phyloP scores from a whole-genome alignment of 2,113 vertebrate genomes.

The Oncorhynchus clarkii region DNA sequence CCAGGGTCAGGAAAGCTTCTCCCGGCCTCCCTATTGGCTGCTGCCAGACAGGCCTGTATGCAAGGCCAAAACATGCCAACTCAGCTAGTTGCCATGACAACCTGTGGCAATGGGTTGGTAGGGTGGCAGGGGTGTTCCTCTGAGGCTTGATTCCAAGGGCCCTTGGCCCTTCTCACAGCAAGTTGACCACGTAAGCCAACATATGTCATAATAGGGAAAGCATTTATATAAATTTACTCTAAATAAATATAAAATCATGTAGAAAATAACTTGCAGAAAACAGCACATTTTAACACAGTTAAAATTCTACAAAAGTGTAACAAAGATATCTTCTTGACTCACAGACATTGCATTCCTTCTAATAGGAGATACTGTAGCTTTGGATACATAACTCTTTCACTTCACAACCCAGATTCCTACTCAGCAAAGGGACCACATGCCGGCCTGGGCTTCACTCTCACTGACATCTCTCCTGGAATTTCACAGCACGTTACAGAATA shows the following conservation, averaged over 20 bases:
- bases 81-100: slow-evolving; percentile 30
- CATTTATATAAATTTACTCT: not conserved
- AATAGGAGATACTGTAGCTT: too few species aligned
- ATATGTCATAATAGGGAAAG: not conserved
- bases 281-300: too few species aligned
- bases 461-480: slow-evolving; percentile 60
- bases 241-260: not conserved
- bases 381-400: not conserved
- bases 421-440: slow-evolving; percentile 1
- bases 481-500: slow-evolving; percentile 62
- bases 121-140: slow-evolving; percentile 9
- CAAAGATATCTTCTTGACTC: too few species aligned
- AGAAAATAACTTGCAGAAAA: not conserved
- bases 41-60: slow-evolving; percentile 5
- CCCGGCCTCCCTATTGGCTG: slow-evolving; percentile 23
- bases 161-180: slow-evolving; percentile 2
- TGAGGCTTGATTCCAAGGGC: slow-evolving; percentile 9
- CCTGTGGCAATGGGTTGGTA: slow-evolving; percentile 7
- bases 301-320: not conserved
- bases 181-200: not conserved
- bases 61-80: not conserved
- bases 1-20: slow-evolving; percentile 51
- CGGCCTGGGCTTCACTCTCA: slow-evolving; percentile 35
- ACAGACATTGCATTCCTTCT: too few species aligned
- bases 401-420: not conserved